These are phyloP conservation scores for Drosophila neonasuta DNA, from an alignment of 2,888 invertebrate species.

Conservation along the genomic window DNA sequence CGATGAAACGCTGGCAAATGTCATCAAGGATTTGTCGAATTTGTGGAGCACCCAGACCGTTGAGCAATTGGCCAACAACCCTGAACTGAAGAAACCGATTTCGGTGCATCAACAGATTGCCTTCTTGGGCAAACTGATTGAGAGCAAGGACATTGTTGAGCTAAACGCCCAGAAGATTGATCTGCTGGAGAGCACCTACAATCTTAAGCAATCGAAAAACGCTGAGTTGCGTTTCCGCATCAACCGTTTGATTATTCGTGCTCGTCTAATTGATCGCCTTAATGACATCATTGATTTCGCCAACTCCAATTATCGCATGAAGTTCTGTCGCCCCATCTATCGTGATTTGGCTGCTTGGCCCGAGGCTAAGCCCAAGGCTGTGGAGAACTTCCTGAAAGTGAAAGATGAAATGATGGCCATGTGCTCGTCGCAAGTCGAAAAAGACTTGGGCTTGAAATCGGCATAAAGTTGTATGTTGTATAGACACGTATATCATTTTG, in stretches of 20 bases:
- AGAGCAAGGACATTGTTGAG: conserved; percentile 81
- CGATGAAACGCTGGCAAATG: conserved; percentile 86
- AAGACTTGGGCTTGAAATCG: conserved; percentile 85
- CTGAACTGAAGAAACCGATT: conserved; percentile 84
- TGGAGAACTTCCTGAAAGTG: conserved; percentile 88
- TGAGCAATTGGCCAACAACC: conserved; percentile 81
- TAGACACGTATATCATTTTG: background rate
- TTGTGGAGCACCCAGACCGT: conserved; percentile 84
- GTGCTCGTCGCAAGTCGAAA: conserved; percentile 87
- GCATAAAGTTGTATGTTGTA: background rate
- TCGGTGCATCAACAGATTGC: conserved; percentile 87
- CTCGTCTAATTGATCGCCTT: conserved; percentile 87
- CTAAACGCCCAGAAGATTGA: conserved; percentile 84
- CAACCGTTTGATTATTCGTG: conserved; percentile 90
- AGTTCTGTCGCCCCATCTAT: conserved; percentile 94
- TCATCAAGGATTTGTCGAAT: conserved; percentile 84
- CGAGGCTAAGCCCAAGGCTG: conserved; percentile 85
- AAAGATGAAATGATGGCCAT: conserved; percentile 92
- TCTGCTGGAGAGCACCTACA: conserved; percentile 86
- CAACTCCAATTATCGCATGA: conserved; percentile 94
- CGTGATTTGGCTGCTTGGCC: conserved; percentile 92
- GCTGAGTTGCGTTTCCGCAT: conserved; percentile 91
- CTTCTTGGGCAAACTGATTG: conserved; percentile 87
- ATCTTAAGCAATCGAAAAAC: conserved; percentile 87
- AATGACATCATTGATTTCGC: conserved; percentile 89